Conservation (phyloP, 2,888 invertebrate genomes). For the Ecdyonurus torrentis region DNA sequence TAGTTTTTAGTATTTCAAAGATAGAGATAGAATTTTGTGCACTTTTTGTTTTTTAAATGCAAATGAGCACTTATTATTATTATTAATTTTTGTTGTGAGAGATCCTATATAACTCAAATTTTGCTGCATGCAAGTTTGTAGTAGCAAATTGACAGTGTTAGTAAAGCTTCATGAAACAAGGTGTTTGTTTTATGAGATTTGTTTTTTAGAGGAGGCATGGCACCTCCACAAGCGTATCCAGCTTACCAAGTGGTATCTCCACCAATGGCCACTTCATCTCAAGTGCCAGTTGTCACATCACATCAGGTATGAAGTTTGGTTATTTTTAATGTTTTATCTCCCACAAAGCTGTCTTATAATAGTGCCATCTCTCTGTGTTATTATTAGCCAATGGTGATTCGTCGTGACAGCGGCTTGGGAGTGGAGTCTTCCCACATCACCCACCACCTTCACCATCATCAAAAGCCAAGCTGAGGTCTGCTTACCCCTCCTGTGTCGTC, state of each 20-base stretch:
- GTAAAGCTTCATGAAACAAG: neutral
- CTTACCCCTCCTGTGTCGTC: neutral
- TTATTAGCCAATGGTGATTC: neutral
- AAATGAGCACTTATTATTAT: too few relatives aligned
- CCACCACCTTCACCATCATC: neutral
- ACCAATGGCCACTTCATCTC: slow-evolving; percentile 11
- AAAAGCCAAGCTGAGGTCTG: slow-evolving; percentile 3
- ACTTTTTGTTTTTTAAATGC: too few relatives aligned
- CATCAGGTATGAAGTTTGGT: slow-evolving; percentile 6
- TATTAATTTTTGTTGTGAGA: too few relatives aligned
- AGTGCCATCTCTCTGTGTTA: neutral
- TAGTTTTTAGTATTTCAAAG: too few relatives aligned
- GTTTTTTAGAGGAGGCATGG: neutral
- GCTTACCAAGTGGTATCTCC: slow-evolving; percentile 18
- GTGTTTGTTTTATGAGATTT: neutral
- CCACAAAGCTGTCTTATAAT: neutral
- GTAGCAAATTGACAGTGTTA: slow-evolving; percentile 1
- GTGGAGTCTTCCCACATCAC: neutral
- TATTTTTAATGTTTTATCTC: neutral
- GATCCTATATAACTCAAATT: neutral
- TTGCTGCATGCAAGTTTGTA: neutral
- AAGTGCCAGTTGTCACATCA: slow-evolving; percentile 9
- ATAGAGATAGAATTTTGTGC: too few relatives aligned
- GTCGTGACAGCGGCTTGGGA: neutral
- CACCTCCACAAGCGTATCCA: slow-evolving; percentile 11